A percentile compares a stretch with the other conserved stretches of the same genome.
These are phyloP conservation scores for Boloria selene DNA, from an alignment of 2,888 invertebrate species.

Conservation along the genomic window DNA sequence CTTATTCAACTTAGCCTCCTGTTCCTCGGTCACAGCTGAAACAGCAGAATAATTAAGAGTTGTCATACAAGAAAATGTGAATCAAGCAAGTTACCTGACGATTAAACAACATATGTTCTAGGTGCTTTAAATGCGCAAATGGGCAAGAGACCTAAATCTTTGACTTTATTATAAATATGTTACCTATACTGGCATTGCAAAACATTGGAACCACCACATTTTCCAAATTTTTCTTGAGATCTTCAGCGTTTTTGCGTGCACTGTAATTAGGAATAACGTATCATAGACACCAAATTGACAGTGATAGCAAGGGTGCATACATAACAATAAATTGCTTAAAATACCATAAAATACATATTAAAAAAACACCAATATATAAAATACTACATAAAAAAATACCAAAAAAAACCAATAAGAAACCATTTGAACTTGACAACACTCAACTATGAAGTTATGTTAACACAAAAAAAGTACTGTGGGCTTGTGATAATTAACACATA, in stretches of 20 bases:
- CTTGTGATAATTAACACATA: conserved; percentile 13
- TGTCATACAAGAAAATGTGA: conserved; percentile 62
- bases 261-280: conserved; percentile 86
- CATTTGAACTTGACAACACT: conserved; percentile 15
- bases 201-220: conserved; percentile 98
- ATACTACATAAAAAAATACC: conserved; percentile 30
- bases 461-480: conserved; percentile 11
- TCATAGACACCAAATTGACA: conserved; percentile 77
- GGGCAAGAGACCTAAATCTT: conserved; percentile 75
- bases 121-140: conserved; percentile 72
- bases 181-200: conserved; percentile 93
- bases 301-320: conserved; percentile 53
- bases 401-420: conserved; percentile 25
- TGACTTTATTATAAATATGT: conserved; percentile 82
- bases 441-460: conserved; percentile 2
- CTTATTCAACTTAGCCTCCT: conserved; percentile 95
- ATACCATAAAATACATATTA: conserved; percentile 6
- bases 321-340: conserved; percentile 31
- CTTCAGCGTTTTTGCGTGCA: conserved; percentile 96
- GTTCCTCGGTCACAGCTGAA: conserved; percentile 91
- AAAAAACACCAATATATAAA: conserved; percentile 3
- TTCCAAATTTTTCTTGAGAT: conserved; percentile 96
- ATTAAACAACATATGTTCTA: conserved; percentile 73
- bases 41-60: conserved; percentile 72
- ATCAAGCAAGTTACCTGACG: conserved; percentile 78